These are phyloP conservation scores for Spheniscus humboldti DNA, from an alignment of 2,797 vertebrate species.

Conservation along the genomic window DNA sequence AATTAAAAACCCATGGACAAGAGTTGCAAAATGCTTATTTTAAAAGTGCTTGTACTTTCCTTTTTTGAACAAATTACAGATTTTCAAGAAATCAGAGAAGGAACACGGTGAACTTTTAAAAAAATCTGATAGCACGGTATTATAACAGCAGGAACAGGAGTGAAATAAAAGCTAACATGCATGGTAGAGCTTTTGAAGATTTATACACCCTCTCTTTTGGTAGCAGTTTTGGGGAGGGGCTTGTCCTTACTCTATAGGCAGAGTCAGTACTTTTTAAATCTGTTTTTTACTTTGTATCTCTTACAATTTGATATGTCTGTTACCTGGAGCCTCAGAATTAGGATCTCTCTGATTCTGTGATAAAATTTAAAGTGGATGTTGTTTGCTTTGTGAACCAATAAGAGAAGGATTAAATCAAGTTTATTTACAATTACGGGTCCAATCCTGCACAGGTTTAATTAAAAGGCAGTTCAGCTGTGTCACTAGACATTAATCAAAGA, in stretches of 20 bases:
- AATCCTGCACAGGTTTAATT: neutral
- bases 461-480: neutral
- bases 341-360: neutral
- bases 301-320: neutral
- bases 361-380: neutral
- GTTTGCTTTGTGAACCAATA: neutral
- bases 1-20: neutral
- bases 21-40: neutral
- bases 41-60: neutral
- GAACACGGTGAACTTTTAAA: fast-evolving
- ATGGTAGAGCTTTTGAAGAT: neutral
- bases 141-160: neutral
- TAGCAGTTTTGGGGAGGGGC: neutral
- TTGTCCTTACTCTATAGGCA: neutral
- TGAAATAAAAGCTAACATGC: neutral
- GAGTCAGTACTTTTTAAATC: neutral
- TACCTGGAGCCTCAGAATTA: neutral
- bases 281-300: neutral
- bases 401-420: neutral
- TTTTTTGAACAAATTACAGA: neutral
- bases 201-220: neutral
- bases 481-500: neutral
- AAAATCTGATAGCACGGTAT: neutral
- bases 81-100: neutral
- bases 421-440: neutral